Conservation (phyloP, 1,140 invertebrate genomes). For the Drosophila truncata region DNA sequence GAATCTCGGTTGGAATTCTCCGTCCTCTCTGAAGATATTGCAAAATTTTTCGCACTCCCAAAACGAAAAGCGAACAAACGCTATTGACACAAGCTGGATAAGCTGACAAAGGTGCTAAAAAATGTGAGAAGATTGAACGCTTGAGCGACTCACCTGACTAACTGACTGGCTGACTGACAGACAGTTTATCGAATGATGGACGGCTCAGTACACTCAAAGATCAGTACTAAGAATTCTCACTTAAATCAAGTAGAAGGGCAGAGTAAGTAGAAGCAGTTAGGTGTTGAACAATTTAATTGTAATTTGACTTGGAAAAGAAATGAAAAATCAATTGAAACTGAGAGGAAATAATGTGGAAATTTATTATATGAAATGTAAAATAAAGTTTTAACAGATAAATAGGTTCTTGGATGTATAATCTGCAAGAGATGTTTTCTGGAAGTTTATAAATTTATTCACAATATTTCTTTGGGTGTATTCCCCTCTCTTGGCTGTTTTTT, state of each 20-base stretch:
- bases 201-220: slow-evolving; percentile 21
- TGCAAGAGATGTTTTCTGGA: neutral
- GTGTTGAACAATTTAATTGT: slow-evolving; percentile 1
- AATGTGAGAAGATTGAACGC: slow-evolving; percentile 55
- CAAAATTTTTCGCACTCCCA: slow-evolving; percentile 39
- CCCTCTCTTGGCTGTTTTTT: neutral
- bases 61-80: slow-evolving; percentile 33
- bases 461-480: slow-evolving; percentile 2
- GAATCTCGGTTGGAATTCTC: slow-evolving; percentile 19
- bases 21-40: slow-evolving; percentile 37
- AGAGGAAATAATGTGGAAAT: neutral
- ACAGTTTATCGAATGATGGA: slow-evolving; percentile 51
- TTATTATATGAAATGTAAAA: neutral
- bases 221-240: neutral
- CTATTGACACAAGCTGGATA: slow-evolving; percentile 55
- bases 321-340: neutral
- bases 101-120: slow-evolving; percentile 59
- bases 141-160: slow-evolving; percentile 41
- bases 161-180: slow-evolving; percentile 38
- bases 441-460: rapidly evolving
- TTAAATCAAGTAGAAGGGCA: slow-evolving; percentile 1
- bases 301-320: neutral
- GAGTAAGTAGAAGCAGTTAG: neutral
- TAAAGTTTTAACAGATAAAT: no score
- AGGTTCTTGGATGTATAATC: neutral